Percentiles rank a stretch among this genome's conserved stretches.
Evolutionary conservation across 92 coral and sea anemone species (phyloP).

Genomic region (Phenganax stokvisi): DNA sequence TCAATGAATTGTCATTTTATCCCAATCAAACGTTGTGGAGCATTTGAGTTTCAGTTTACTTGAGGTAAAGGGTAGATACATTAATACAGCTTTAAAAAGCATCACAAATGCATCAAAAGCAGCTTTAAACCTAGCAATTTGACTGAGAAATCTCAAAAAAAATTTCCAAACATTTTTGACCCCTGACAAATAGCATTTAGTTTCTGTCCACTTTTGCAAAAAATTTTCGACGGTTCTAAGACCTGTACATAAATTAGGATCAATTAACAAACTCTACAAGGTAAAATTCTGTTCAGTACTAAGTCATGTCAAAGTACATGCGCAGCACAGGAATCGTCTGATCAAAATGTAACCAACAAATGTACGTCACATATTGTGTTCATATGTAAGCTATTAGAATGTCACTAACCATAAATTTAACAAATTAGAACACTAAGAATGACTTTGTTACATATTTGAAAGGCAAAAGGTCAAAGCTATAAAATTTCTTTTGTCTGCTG

Average conservation of each 20-base stretch:
- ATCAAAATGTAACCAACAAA: background rate
- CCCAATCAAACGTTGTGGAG: too few species aligned
- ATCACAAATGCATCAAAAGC: too few species aligned
- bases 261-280: conserved; percentile 1
- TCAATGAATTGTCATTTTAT: too few species aligned
- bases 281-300: background rate
- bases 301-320: background rate
- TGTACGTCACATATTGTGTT: background rate
- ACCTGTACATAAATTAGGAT: background rate
- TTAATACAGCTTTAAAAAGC: too few species aligned
- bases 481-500: conserved; percentile 13
- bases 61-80: too few species aligned
- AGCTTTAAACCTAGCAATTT: too few species aligned
- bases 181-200: background rate
- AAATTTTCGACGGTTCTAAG: too few species aligned
- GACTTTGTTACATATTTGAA: conserved; percentile 15
- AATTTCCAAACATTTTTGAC: too few species aligned
- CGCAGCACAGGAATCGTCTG: background rate
- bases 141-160: too few species aligned
- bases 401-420: background rate
- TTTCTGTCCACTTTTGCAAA: too few species aligned
- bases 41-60: too few species aligned
- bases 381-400: background rate
- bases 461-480: background rate
- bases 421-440: conserved; percentile 3